These are phyloP conservation scores for Sciurus carolinensis DNA, from an alignment of 2,797 vertebrate genomes.

Conservation along the genomic window DNA sequence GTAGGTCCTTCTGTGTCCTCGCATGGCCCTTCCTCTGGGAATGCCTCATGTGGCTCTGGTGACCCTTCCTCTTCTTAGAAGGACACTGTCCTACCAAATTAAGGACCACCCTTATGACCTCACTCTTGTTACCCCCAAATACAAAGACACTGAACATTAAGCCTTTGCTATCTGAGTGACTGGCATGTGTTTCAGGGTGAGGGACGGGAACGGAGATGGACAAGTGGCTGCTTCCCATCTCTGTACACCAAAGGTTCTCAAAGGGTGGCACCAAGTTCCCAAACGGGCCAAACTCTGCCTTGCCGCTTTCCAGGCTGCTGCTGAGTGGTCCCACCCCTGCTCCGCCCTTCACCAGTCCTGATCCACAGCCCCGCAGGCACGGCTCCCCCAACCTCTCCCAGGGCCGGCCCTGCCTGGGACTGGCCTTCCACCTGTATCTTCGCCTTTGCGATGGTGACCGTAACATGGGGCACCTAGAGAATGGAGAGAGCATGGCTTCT, in stretches of 20 bases:
- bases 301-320: neutral
- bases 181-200: neutral
- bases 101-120: neutral
- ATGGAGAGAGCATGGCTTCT: neutral
- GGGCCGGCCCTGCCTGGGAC: neutral
- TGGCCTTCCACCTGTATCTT: too few relatives aligned
- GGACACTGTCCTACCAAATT: neutral
- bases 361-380: neutral
- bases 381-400: too few relatives aligned
- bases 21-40: neutral
- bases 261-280: too few relatives aligned
- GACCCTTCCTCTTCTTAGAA: neutral
- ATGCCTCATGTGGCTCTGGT: fast-evolving
- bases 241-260: neutral
- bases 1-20: neutral
- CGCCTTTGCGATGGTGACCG: neutral
- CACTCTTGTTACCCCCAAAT: neutral
- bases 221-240: neutral
- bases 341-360: neutral
- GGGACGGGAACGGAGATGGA: neutral
- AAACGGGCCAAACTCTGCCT: neutral
- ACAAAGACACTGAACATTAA: neutral
- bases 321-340: neutral
- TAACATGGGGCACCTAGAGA: neutral
- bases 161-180: neutral